Evolutionary conservation across 2,113 vertebrate species (phyloP), one percentile per base, ranked within the genome.

Genomic region (Apaloderma vittatum): DNA sequence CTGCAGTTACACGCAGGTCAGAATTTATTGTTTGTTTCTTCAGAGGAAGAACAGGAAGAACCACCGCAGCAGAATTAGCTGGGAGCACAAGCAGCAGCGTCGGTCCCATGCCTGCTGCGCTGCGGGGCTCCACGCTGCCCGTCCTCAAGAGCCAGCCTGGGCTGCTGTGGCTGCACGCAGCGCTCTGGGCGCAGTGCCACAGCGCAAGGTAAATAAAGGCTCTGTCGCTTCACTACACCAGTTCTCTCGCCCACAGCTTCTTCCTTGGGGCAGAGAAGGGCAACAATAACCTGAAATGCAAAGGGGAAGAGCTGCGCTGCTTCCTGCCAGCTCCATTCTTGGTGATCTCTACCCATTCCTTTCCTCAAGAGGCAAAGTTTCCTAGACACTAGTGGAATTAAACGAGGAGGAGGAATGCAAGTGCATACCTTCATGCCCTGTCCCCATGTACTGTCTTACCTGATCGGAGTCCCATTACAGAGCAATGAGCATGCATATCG

Each of bases 391-490:
- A 4, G 15, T 4, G 72, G 63, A 62, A 68, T 40, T 40, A 73
- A 51, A n/a, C 0, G 4, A 57, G 59, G 29, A 55, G 40, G 24
- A 67, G 16, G 34, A 91, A 71, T 6, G 27, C 59, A 70, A 86
- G 46, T 63, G 63, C 67, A 16, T 24, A 67, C 12, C 34, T 80
- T 40, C 12, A 49, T 6, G n/a, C 54, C 80, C 68, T 58, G 67
- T 14, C 76, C 63, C 76, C 63, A 27, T 3, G 17, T 86, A 58
- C 61, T 34, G 37, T 27, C 86, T 84, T 89, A 95, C 76, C 89
- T 91, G 80, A 52, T 57, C 0, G 0, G 95, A 52, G 48, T 96
- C 65, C 80, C 80, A 61, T 96, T 95, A 96, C 94, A 95, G 89
- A 75, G 68, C 67, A 90, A 34, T 1, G 45, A 1, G 7, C 57